Base-by-base conservation (phyloP, 2,888 invertebrate genomes). In the Volucella inflata region DNA sequence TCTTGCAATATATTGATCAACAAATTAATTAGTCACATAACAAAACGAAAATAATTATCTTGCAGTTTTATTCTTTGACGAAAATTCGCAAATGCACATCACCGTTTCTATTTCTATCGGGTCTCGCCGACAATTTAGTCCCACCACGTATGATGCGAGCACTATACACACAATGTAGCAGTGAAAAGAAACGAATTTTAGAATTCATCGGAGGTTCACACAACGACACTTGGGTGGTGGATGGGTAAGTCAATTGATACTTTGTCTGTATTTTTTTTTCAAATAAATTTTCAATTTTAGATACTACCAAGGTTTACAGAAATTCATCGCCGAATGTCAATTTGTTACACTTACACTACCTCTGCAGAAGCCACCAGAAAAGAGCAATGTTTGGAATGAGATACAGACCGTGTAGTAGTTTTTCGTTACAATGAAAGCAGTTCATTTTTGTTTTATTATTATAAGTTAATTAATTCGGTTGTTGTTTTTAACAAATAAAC, bases 161-260 rank as follows among this genome's bases (percentile, higher is more conserved):
- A 80, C 93, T 98, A 68, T 96, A 96, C 90, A 93, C 94, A 88
- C 93, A 94, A 57, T 97, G 97, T 90, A 94, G 94, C 42, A 96
- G 97, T 85, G 92, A 94, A 21, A 93, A 94, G 88, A 98, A 98
- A 92, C 95, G 96, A 87, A 92, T 98, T 55, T 92, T 95, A 21
- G 95, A 96, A 89, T 94, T 98, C 91, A 94, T 95, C 2, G 94
- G 95, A 17, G 98, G 98, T 1, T 96, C 97, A 0, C 98, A 99
- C 92, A 98, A 98, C 90, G 98, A 98, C 91, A 98, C 98, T 0
- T 98, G 98, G 98, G 96, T 96, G 80, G 95, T 96, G 88, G 94
- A 95, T 83, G 97, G 96, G 87, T 98, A 97, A 84, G 87, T 68
- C 0, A 40, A n/a, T 16, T 17, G 10, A 21, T 17, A 57, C 11